Conservation (phyloP, 2,113 vertebrate species). For the Macroglossus sobrinus region DNA sequence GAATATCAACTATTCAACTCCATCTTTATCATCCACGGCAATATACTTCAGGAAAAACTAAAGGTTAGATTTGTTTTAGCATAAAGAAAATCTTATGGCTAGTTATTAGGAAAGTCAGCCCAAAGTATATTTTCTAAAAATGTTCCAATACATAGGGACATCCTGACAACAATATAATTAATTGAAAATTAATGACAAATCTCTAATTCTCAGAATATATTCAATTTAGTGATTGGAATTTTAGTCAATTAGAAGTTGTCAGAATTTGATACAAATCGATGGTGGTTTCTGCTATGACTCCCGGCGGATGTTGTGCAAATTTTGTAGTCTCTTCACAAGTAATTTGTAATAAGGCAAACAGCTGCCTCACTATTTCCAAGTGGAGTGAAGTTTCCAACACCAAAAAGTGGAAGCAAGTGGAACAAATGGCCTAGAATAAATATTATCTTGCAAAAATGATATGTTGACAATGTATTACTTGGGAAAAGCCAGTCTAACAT, state of each 20-base stretch:
- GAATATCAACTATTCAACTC: not conserved
- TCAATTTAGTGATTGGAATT: not conserved
- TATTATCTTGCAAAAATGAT: not conserved
- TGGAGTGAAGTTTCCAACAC: not conserved
- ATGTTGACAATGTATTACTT: not conserved
- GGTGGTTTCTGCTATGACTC: not conserved
- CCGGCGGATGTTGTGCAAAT: not conserved
- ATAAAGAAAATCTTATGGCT: not conserved
- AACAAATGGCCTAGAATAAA: not conserved
- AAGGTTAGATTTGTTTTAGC: not conserved
- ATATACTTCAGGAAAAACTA: not conserved
- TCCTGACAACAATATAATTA: not conserved
- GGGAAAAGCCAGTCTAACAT: not conserved
- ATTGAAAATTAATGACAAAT: not conserved
- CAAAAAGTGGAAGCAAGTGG: not conserved
- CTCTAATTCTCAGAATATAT: not conserved
- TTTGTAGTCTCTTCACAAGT: not conserved
- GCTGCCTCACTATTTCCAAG: not conserved
- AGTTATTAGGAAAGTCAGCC: not conserved
- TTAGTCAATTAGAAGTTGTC: not conserved
- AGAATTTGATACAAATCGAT: not conserved
- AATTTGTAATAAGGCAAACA: not conserved
- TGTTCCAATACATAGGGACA: not conserved
- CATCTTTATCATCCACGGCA: not conserved
- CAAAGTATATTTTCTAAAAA: not conserved